A percentile compares a stretch with the other conserved stretches of the same genome.
Conservation (phyloP, 2,888 invertebrate genomes). For the Diplazon laetatorius region DNA sequence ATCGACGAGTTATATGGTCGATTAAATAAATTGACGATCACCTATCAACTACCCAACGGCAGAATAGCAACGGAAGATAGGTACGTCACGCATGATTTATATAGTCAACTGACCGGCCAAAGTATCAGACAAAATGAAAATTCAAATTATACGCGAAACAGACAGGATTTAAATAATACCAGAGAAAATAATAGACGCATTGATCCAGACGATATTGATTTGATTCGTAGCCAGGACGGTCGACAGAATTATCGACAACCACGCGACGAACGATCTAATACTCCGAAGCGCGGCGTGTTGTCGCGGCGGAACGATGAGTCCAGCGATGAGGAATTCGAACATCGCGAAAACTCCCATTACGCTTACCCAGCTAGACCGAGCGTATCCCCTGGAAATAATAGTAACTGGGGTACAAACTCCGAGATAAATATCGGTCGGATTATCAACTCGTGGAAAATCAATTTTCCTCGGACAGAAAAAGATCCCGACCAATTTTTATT, state of each 20-base stretch:
- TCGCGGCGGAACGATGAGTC: background rate
- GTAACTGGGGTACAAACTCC: too few relatives aligned
- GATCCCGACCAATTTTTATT: slow-evolving; percentile 55
- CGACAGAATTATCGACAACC: background rate
- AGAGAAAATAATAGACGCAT: background rate
- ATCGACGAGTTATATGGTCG: background rate
- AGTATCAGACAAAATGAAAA: background rate
- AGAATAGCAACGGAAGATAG: background rate
- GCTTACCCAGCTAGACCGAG: background rate
- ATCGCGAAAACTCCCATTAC: background rate
- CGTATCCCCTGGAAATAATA: too few relatives aligned
- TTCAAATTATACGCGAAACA: background rate
- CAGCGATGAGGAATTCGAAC: background rate
- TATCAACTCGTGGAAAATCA: slow-evolving; percentile 50
- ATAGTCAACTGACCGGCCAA: background rate
- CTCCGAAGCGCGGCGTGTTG: background rate
- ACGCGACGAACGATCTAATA: background rate
- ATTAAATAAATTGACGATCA: background rate
- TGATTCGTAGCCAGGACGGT: background rate
- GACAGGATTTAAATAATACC: background rate
- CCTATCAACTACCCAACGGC: background rate
- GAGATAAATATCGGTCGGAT: slow-evolving; percentile 40
- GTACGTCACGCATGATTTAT: background rate
- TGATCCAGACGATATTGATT: background rate
- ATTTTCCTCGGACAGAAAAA: slow-evolving; percentile 55